A percentile compares a stretch with the other conserved stretches of the same genome.
Conservation (phyloP, 2,113 vertebrate species). For the Amblyornis subalaris region DNA sequence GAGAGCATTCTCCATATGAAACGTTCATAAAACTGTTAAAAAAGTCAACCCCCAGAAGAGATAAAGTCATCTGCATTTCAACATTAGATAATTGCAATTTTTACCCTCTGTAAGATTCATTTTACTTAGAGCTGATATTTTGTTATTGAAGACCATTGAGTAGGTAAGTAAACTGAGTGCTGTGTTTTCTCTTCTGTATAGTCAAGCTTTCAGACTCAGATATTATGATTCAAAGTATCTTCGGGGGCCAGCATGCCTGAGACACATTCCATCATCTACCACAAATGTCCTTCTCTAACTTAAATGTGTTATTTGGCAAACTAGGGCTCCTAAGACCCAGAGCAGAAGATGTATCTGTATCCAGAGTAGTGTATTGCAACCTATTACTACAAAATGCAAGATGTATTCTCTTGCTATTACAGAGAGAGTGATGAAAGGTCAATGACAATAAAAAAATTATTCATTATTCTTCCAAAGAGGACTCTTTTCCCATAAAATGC, state of each 20-base stretch:
- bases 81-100: neutral
- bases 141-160: neutral
- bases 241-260: neutral
- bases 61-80: neutral
- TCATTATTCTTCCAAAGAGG: neutral
- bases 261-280: neutral
- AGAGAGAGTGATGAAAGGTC: neutral
- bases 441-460: accelerated
- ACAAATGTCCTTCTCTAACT: neutral
- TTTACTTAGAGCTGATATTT: neutral
- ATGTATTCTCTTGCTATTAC: neutral
- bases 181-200: neutral
- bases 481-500: neutral
- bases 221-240: neutral
- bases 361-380: neutral
- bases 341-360: neutral
- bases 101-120: neutral
- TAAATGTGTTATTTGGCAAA: neutral
- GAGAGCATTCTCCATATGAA: neutral
- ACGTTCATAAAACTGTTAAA: neutral
- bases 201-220: neutral
- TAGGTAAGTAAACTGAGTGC: neutral
- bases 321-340: neutral
- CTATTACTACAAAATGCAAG: neutral
- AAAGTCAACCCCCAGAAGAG: neutral